These are phyloP conservation scores for Laticauda laticaudata DNA, from an alignment of 2,113 vertebrate species.

Conservation along the genomic window DNA sequence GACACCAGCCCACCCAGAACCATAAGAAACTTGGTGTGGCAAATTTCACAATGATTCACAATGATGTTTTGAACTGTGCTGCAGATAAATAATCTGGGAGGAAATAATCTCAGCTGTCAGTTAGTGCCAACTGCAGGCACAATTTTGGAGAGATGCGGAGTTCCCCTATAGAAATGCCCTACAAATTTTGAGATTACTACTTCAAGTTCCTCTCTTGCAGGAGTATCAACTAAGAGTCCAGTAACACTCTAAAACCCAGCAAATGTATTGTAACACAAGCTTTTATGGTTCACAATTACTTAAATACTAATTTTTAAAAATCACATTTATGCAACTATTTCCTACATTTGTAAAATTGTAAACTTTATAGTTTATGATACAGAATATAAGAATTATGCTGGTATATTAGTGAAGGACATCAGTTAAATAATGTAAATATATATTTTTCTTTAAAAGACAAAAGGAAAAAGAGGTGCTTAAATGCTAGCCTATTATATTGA, in stretches of 20 bases:
- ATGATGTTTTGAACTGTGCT: not conserved
- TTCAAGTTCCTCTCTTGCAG: not conserved
- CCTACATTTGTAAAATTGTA: not conserved
- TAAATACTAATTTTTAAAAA: not conserved
- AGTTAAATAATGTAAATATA: not conserved
- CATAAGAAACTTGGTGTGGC: not conserved
- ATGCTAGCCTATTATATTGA: constrained; percentile 44
- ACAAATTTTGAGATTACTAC: not conserved
- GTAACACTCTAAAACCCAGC: not conserved
- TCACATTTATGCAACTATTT: not conserved
- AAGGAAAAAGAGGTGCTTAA: constrained; percentile 55
- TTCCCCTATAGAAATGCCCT: not conserved
- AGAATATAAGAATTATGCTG: not conserved
- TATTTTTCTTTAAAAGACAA: constrained; percentile 37
- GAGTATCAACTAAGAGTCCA: not conserved
- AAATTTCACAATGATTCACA: not conserved
- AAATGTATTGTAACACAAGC: not conserved
- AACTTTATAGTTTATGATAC: not conserved
- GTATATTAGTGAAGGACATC: not conserved
- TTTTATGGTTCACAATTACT: not conserved
- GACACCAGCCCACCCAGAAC: not conserved
- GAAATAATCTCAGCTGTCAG: not conserved
- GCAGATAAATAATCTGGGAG: not conserved
- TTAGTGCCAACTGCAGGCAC: not conserved
- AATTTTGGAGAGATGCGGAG: not conserved